These are phyloP conservation scores for Myotis lucifugus DNA, from an alignment of 2,113 vertebrate species.

Conservation along the genomic window DNA sequence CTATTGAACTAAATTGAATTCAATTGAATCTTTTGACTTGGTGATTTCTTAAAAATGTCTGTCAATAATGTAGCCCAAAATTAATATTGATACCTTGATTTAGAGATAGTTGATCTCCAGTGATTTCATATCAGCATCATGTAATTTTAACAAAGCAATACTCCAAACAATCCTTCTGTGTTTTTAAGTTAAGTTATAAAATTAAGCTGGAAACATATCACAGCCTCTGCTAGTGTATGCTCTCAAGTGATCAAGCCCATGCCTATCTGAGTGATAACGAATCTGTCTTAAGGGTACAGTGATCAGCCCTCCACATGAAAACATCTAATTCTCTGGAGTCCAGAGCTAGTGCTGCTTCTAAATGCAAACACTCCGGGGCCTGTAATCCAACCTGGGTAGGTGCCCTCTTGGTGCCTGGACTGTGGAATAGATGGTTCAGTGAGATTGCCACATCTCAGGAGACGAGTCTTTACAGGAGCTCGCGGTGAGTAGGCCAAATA, in stretches of 20 bases:
- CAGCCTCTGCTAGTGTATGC: neutral
- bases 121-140: neutral
- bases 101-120: neutral
- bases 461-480: constrained; percentile 25
- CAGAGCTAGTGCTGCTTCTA: neutral
- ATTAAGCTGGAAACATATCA: neutral
- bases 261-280: neutral
- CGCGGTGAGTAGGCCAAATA: constrained; percentile 3
- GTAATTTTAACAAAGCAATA: constrained; percentile 18
- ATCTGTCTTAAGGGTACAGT: neutral
- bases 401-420: constrained; percentile 11
- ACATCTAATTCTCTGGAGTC: neutral
- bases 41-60: neutral
- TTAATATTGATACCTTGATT: constrained; percentile 1
- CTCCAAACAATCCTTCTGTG: neutral
- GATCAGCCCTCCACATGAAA: neutral
- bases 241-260: neutral
- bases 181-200: constrained; percentile 16
- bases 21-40: neutral
- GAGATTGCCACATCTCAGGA: constrained; percentile 56
- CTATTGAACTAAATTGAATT: neutral
- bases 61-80: neutral
- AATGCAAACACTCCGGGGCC: neutral
- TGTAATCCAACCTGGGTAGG: neutral
- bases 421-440: neutral